These are phyloP conservation scores for Drosophila parthenogenetica DNA, from an alignment of 2,888 invertebrate species.

Conservation along the genomic window DNA sequence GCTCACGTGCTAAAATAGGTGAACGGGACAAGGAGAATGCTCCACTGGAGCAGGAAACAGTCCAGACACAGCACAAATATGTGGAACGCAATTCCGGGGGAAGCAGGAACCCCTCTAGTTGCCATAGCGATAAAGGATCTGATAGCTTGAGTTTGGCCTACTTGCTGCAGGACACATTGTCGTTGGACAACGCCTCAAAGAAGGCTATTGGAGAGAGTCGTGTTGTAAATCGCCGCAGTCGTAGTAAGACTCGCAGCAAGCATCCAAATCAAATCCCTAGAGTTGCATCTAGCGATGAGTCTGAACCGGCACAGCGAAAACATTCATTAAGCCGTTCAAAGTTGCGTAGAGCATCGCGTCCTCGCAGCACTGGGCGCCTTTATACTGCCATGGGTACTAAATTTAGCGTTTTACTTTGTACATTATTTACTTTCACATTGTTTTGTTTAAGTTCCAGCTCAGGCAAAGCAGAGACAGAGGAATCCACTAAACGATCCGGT, in stretches of 20 bases:
- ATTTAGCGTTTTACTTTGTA: background rate
- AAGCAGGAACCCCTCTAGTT: background rate
- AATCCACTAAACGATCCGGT: conserved; percentile 88
- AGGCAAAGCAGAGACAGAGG: conserved; percentile 49
- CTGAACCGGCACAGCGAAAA: conserved; percentile 3
- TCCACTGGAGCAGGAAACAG: too few species aligned
- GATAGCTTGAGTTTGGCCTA: conserved; percentile 1
- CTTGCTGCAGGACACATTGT: conserved; percentile 58
- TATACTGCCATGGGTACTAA: conserved; percentile 30
- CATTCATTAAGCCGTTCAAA: conserved; percentile 16
- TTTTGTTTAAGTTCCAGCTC: conserved; percentile 54
- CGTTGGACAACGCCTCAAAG: conserved; percentile 31
- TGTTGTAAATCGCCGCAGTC: conserved; percentile 39
- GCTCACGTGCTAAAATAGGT: conserved; percentile 83
- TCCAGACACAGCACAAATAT: background rate
- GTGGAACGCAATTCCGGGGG: conserved; percentile 17
- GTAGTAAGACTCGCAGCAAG: conserved; percentile 50
- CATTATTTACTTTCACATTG: background rate
- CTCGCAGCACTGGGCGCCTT: conserved; percentile 42
- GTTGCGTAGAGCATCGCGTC: conserved; percentile 31
- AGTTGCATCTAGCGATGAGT: conserved; percentile 36
- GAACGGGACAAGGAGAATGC: conserved; percentile 40
- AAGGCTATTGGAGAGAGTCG: background rate
- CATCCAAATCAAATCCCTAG: conserved; percentile 5
- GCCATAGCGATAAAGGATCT: background rate